These are phyloP conservation scores for Ceratoteleas bidentatus DNA, from an alignment of 1,140 invertebrate species.

Conservation along the genomic window DNA sequence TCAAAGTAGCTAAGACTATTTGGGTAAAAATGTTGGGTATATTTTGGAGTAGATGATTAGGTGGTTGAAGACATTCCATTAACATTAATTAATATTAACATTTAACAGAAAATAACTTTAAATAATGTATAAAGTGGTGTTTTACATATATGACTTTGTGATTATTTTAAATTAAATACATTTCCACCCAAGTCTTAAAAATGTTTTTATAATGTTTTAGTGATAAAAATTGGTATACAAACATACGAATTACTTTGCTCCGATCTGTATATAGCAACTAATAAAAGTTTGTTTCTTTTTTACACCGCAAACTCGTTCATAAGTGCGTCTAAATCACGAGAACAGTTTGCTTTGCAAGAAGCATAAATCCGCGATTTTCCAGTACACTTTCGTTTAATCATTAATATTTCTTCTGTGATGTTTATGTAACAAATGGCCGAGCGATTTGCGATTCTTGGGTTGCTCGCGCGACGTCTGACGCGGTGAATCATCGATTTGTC, in stretches of 20 bases:
- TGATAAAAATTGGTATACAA: background rate
- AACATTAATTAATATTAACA: too few species aligned
- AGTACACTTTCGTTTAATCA: background rate
- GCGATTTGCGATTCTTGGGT: background rate
- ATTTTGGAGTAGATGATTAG: too few species aligned
- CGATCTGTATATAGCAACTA: too few species aligned
- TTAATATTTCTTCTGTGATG: background rate
- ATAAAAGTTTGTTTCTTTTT: too few species aligned
- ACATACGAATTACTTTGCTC: too few species aligned
- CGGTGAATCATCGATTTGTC: slow-evolving; percentile 12
- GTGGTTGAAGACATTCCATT: too few species aligned
- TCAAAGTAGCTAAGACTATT: background rate
- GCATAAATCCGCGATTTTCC: slow-evolving; percentile 1
- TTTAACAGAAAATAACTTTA: too few species aligned
- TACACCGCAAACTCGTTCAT: too few species aligned
- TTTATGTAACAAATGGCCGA: slow-evolving; percentile 1
- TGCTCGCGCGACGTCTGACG: slow-evolving; percentile 1
- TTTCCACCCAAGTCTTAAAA: background rate
- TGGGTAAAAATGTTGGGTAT: too few species aligned
- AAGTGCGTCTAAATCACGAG: background rate
- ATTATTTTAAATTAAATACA: too few species aligned
- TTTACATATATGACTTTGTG: too few species aligned
- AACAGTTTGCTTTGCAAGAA: background rate
- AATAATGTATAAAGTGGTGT: too few species aligned
- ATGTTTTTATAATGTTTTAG: background rate